These are phyloP conservation scores for Oikopleura dioica DNA, from an alignment of 23 tunicate genomes.

Conservation along the genomic window DNA sequence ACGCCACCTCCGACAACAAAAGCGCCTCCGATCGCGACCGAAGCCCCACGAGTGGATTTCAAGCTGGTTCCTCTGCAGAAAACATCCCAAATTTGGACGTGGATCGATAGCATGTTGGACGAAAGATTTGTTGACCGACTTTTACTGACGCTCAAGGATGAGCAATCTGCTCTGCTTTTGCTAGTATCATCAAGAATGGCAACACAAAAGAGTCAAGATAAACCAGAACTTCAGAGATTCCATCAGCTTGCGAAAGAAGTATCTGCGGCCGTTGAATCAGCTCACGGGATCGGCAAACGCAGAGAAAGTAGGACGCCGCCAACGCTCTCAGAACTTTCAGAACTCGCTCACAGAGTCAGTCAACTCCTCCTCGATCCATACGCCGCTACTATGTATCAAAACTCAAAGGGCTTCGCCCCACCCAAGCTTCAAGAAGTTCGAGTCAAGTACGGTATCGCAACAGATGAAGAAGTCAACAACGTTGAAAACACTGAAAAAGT, in stretches of 20 bases:
- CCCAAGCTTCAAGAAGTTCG: background rate
- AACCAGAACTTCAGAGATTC: background rate
- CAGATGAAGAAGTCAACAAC: background rate
- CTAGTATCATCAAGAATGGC: background rate
- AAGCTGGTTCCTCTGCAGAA: constrained; percentile 8
- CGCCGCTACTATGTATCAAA: background rate
- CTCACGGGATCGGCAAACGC: constrained; percentile 2
- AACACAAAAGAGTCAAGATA: background rate
- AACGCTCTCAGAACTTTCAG: background rate
- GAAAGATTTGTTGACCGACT: constrained; percentile 10
- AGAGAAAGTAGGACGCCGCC: background rate
- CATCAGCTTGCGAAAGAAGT: background rate
- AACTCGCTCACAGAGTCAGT: background rate
- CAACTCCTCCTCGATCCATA: constrained; percentile 4
- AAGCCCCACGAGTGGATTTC: background rate
- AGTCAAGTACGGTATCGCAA: background rate
- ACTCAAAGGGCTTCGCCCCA: background rate
- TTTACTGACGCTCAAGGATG: background rate
- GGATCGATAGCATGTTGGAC: background rate
- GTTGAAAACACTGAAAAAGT: background rate
- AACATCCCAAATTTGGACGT: constrained; percentile 7
- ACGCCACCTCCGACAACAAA: background rate
- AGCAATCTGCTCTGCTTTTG: background rate
- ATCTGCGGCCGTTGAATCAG: background rate
- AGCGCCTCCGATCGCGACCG: background rate